Evolutionary conservation across 2,113 vertebrate genomes (phyloP).

Genomic region (Cynoglossus semilaevis): DNA sequence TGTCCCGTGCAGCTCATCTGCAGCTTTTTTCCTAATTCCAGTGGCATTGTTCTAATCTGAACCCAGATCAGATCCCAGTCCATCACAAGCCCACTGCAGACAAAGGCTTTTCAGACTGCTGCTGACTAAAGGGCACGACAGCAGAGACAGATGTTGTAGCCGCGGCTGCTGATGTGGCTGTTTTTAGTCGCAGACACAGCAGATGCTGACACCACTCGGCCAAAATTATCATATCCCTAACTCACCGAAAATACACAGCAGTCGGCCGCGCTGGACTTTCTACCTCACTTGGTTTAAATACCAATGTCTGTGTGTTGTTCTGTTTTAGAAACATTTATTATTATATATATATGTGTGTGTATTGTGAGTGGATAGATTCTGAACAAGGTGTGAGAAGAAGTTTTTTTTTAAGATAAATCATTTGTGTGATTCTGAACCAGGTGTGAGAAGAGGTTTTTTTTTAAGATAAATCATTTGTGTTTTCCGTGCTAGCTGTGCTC

Average conservation of each 20-base stretch:
- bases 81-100: constrained; percentile 40
- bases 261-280: background rate
- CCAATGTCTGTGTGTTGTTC: background rate
- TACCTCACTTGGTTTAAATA: constrained; percentile 12
- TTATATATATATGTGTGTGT: too few relatives aligned
- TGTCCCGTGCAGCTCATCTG: background rate
- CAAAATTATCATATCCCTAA: constrained; percentile 32
- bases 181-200: constrained; percentile 41
- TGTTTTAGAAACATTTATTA: too few relatives aligned
- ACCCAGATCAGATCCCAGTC: constrained; percentile 11
- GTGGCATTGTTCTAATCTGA: constrained; percentile 3
- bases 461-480: too few relatives aligned
- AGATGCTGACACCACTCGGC: constrained; percentile 46
- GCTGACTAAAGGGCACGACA: constrained; percentile 51
- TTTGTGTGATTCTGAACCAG: too few relatives aligned
- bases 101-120: constrained; percentile 33
- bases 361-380: too few relatives aligned
- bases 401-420: too few relatives aligned
- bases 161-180: constrained; percentile 27
- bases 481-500: too few relatives aligned
- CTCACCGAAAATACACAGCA: constrained; percentile 2
- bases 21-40: background rate
- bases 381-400: too few relatives aligned
- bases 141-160: constrained; percentile 58
- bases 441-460: too few relatives aligned